Evolutionary conservation across 2,888 invertebrate species (phyloP).

Genomic region (Timema cristinae): DNA sequence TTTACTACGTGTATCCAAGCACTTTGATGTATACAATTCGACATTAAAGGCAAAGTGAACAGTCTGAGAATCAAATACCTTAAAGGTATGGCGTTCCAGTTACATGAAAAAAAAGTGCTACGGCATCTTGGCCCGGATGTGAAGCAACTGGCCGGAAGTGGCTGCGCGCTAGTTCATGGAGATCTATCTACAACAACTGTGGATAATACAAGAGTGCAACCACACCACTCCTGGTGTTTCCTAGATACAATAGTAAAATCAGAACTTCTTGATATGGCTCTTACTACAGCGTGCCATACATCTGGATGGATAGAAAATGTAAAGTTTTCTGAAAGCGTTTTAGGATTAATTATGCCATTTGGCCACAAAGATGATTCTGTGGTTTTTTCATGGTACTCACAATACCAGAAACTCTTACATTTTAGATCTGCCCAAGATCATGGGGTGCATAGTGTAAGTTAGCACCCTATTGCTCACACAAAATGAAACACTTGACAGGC

Average conservation of each 20-base stretch:
- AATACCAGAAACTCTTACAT: not conserved
- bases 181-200: not conserved
- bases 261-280: not conserved
- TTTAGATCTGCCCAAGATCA: not conserved
- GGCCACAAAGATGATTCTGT: not conserved
- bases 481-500: not conserved
- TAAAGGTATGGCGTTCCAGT: too few species aligned
- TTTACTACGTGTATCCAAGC: too few species aligned
- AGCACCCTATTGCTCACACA: not conserved
- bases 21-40: too few species aligned
- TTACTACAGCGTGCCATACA: not conserved
- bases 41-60: too few species aligned
- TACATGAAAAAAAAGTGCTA: too few species aligned
- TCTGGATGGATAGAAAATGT: not conserved
- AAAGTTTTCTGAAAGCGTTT: not conserved
- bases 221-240: not conserved
- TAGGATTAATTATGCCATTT: not conserved
- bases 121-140: too few species aligned
- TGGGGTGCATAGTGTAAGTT: not conserved
- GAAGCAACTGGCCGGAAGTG: too few species aligned
- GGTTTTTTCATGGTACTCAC: not conserved
- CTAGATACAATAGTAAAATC: not conserved
- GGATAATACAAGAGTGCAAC: not conserved
- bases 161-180: too few species aligned
- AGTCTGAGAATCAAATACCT: too few species aligned